Conservation (phyloP, 2,888 invertebrate genomes). For the Clepsis dumicolana region DNA sequence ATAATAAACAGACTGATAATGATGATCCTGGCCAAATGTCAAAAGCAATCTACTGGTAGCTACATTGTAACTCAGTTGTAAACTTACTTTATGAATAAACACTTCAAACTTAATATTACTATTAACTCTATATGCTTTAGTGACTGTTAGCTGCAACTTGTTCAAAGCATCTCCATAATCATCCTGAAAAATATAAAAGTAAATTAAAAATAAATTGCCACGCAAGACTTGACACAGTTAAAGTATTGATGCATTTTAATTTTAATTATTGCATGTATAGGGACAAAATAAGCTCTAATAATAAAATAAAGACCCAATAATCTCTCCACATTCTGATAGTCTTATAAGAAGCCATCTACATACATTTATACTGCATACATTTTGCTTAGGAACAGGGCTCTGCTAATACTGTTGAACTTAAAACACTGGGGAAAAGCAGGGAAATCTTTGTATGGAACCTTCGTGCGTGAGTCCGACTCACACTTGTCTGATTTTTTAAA, state of each 20-base stretch:
- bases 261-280: not conserved
- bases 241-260: not conserved
- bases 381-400: too few species aligned
- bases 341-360: not conserved
- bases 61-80: constrained; percentile 33
- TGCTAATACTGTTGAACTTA: too few species aligned
- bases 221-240: not conserved
- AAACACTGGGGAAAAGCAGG: too few species aligned
- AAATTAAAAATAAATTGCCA: not conserved
- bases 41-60: not conserved
- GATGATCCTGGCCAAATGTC: not conserved
- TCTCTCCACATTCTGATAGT: not conserved
- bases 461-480: too few species aligned
- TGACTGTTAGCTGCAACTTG: constrained; percentile 96
- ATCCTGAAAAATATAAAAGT: constrained; percentile 87
- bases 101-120: constrained; percentile 98
- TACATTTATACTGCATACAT: too few species aligned
- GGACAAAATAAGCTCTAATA: not conserved
- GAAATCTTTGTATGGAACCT: too few species aligned
- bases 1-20: constrained; percentile 19
- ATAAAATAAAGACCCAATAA: not conserved
- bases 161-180: constrained; percentile 98
- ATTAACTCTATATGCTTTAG: constrained; percentile 98
- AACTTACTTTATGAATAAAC: constrained; percentile 96
- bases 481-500: too few species aligned